Evolutionary conservation across 23 tunicate species (phyloP).

Genomic region (Botrylloides violaceus): DNA sequence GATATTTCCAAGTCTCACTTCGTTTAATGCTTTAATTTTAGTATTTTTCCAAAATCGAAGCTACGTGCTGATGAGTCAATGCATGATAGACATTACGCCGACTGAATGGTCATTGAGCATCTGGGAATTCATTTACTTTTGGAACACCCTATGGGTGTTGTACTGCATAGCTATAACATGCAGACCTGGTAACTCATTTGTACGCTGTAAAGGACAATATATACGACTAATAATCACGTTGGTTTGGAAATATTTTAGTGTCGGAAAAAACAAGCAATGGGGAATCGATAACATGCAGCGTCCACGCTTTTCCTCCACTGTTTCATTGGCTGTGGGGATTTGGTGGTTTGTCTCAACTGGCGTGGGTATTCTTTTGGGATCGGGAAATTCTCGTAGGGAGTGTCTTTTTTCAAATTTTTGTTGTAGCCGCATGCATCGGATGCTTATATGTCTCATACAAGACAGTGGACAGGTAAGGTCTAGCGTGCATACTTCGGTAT

Average conservation of each 20-base stretch:
- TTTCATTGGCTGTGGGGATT: slow-evolving; percentile 47
- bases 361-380: slow-evolving; percentile 65
- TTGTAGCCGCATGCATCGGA: slow-evolving; percentile 29
- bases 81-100: slow-evolving; percentile 62
- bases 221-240: background rate
- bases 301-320: slow-evolving; percentile 39
- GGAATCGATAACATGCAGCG: background rate
- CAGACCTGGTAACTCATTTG: slow-evolving; percentile 46
- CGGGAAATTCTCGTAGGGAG: slow-evolving; percentile 56
- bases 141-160: slow-evolving; percentile 76
- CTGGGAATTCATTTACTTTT: slow-evolving; percentile 67
- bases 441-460: slow-evolving; percentile 39
- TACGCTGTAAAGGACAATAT: background rate
- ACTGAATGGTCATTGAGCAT: slow-evolving; percentile 41
- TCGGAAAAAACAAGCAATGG: slow-evolving; percentile 13
- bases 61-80: slow-evolving; percentile 21
- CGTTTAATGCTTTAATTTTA: slow-evolving; percentile 12
- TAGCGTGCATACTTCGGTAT: too few relatives aligned
- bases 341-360: slow-evolving; percentile 35
- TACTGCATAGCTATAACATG: slow-evolving; percentile 56
- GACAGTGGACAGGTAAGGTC: slow-evolving; percentile 38
- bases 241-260: background rate
- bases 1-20: background rate
- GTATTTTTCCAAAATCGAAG: slow-evolving; percentile 52
- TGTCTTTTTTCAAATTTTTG: slow-evolving; percentile 49